Conservation (phyloP, 2,797 vertebrate species). For the Rhinophrynus dorsalis region DNA sequence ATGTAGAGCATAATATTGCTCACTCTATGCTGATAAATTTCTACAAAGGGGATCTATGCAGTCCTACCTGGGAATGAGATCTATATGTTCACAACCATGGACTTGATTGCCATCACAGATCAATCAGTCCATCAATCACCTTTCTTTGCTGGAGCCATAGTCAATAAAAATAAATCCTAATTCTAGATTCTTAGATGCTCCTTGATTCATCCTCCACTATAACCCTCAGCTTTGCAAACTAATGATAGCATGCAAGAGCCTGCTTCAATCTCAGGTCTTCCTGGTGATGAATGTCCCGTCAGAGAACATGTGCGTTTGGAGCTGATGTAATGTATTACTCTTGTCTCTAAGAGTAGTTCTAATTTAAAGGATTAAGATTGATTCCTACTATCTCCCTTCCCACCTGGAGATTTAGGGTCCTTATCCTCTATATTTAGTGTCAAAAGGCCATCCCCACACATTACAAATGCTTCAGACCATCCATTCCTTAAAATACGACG, state of each 20-base stretch:
- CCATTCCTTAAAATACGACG: not conserved
- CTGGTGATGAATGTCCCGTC: slow-evolving; percentile 23
- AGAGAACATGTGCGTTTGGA: not conserved
- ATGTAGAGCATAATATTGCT: not conserved
- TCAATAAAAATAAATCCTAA: slow-evolving; percentile 16
- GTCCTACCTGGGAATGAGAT: no score
- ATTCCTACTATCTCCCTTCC: not conserved
- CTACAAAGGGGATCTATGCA: no score
- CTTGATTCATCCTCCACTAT: not conserved
- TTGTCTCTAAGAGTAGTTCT: slow-evolving; percentile 10
- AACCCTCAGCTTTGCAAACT: not conserved
- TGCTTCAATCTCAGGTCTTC: not conserved
- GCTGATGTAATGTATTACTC: not conserved
- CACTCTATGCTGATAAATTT: not conserved
- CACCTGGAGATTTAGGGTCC: not conserved
- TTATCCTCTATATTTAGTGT: slow-evolving; percentile 3
- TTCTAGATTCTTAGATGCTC: not conserved
- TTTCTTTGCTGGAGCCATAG: not conserved
- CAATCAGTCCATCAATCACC: not conserved
- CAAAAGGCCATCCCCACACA: not conserved
- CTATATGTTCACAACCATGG: not conserved
- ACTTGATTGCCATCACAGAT: not conserved
- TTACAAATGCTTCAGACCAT: not conserved
- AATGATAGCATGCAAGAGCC: not conserved
- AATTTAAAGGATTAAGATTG: slow-evolving; percentile 25